These are phyloP conservation scores for Eubasilissa splendida DNA, from an alignment of 2,888 invertebrate species.

Conservation along the genomic window DNA sequence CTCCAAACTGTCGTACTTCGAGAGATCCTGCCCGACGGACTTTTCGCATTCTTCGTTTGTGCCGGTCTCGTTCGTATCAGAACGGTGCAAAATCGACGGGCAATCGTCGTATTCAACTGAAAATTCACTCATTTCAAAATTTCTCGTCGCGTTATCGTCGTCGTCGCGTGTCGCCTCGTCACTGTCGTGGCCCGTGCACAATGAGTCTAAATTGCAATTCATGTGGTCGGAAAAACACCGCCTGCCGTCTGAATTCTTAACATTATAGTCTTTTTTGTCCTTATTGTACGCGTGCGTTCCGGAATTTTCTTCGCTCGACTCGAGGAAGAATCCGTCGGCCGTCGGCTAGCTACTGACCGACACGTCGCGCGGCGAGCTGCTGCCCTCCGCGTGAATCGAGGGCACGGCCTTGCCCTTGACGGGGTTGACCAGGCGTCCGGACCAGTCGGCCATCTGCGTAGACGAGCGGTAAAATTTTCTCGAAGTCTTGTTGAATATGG, in stretches of 20 bases:
- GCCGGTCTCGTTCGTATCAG: neutral
- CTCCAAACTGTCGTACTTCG: constrained; percentile 41
- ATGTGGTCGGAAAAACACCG: neutral
- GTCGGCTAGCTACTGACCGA: constrained; percentile 52
- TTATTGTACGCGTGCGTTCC: neutral
- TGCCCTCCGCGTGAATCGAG: constrained; percentile 8
- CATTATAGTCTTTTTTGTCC: constrained; percentile 18
- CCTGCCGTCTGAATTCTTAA: neutral
- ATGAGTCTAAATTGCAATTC: neutral
- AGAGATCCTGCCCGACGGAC: constrained; percentile 17
- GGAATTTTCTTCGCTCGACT: neutral
- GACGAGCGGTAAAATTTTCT: constrained; percentile 90
- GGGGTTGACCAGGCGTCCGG: constrained; percentile 64
- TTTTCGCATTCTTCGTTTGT: neutral
- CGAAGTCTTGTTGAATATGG: constrained; percentile 97
- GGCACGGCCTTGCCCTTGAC: constrained; percentile 36
- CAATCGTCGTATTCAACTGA: too few relatives aligned
- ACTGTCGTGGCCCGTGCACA: neutral
- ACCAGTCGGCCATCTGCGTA: constrained; percentile 92
- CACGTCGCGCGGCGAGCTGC: constrained; percentile 32
- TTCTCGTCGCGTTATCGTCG: too few relatives aligned
- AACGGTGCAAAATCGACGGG: too few relatives aligned
- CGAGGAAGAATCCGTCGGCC: constrained; percentile 2
- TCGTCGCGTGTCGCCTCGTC: too few relatives aligned
- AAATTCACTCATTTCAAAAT: too few relatives aligned